Evolutionary conservation across 1,140 invertebrate genomes (phyloP), one percentile per base, ranked within the genome.

Genomic region (Leptinotarsa undecemlineata): DNA sequence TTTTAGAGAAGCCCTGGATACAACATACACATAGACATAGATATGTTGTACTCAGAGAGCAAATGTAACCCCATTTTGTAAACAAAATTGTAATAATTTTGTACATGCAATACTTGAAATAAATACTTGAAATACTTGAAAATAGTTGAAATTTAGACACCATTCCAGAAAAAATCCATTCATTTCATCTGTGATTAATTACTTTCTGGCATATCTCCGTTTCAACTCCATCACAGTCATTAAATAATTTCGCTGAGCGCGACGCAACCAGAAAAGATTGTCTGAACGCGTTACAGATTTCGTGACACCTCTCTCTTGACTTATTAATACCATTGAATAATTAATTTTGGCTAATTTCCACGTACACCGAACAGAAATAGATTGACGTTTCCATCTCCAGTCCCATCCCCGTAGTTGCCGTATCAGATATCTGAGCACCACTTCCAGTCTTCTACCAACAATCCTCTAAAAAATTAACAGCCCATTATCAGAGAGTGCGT

Each of bases 401-500:
- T 61, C 26, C 21, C 20, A 20, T n/a, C 66, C 51, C 51, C n/a
- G n/a, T n/a, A 57, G 17, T 57, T 57, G 51, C 13, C 51, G 51
- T 57, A 57, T 57, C 51, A 57, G 51, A 57, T 57, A n/a, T 57
- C 51, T 57, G 51, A 17, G 51, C 51, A 19, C 51, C 74, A 77
- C 74, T 77, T 77, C 71, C 67, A 72, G 73, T 76, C 74, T 78
- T 75, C 71, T 75, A 73, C 74, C 76, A 71, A 75, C 74, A 74
- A 74, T 62, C 71, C 75, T 74, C 66, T 78, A 78, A 78, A 78
- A 78, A 78, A 78, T 78, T 78, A 78, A 78, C 77, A 78, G 64
- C 26, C 77, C 77, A 78, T 78, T 78, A 78, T 78, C 71, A 78
- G 77, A 72, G 74, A 78, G 74, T 78, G 77, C 77, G 77, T 73